Percentiles rank a stretch among this genome's conserved stretches.
Conservation (phyloP, 2,113 vertebrate species). For the Phyllopteryx taeniolatus region DNA sequence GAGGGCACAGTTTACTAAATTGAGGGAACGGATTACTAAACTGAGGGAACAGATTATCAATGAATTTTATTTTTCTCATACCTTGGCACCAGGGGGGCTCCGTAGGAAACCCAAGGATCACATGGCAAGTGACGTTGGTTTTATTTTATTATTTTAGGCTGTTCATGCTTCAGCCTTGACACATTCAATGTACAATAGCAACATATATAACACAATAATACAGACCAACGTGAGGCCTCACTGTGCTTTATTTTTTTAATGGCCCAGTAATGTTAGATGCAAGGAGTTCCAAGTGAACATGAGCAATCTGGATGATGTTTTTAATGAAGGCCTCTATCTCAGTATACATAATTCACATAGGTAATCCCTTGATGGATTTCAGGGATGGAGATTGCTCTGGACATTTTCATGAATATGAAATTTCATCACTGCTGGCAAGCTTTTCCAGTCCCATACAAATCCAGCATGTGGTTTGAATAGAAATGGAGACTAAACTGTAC, state of each 20-base stretch:
- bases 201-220: background rate
- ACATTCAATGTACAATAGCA: background rate
- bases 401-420: conserved; percentile 67
- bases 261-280: background rate
- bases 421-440: conserved; percentile 49
- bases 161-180: background rate
- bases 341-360: conserved; percentile 57
- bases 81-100: no score
- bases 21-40: no score
- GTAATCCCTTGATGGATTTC: conserved; percentile 53
- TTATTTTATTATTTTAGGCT: background rate
- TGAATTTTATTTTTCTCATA: no score
- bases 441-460: conserved; percentile 44
- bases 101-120: background rate
- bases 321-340: conserved; percentile 3
- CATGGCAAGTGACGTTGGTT: background rate
- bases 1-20: no score
- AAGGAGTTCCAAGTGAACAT: background rate
- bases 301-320: background rate
- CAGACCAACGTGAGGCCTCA: background rate
- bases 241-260: background rate
- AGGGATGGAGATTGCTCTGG: conserved; percentile 49
- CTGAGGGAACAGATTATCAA: no score
- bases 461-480: conserved; percentile 31
- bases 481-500: conserved; percentile 41